Percentiles rank a stretch among this genome's conserved stretches.
Conservation (phyloP, 2,888 invertebrate species). For the Trissoscelio sp. region DNA sequence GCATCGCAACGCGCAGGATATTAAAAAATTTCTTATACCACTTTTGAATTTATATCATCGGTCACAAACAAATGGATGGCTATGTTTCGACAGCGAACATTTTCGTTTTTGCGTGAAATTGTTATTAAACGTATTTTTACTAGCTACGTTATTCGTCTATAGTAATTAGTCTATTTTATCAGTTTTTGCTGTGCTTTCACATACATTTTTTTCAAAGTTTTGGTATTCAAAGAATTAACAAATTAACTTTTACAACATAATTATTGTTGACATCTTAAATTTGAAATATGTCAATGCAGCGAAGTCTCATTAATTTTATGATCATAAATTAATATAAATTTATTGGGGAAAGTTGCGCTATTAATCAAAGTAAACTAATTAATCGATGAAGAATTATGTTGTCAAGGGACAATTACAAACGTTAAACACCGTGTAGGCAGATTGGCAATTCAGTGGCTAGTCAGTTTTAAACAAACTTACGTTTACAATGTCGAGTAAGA, state of each 20-base stretch:
- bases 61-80: constrained; percentile 1
- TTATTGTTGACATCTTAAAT: too few relatives aligned
- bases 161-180: too few relatives aligned
- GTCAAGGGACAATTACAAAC: constrained; percentile 10
- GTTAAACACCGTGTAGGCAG: constrained; percentile 22
- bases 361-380: not conserved
- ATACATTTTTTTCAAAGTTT: not conserved
- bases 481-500: constrained; percentile 48
- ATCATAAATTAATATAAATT: too few relatives aligned
- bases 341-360: not conserved
- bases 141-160: too few relatives aligned
- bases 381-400: constrained; percentile 1
- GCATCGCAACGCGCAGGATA: not conserved
- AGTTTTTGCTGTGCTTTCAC: too few relatives aligned
- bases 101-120: not conserved
- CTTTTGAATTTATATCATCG: constrained; percentile 16
- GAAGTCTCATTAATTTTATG: too few relatives aligned
- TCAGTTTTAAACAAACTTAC: constrained; percentile 57
- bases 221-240: too few relatives aligned
- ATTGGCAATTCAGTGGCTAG: constrained; percentile 40
- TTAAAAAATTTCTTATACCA: constrained; percentile 13
- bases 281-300: too few relatives aligned
- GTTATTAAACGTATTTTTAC: not conserved
- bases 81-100: not conserved
- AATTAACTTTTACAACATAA: too few relatives aligned